Percentiles rank a stretch among this genome's conserved stretches.
These are phyloP conservation scores for Lamellibrachia columna DNA, from an alignment of 2,888 invertebrate species.

Conservation along the genomic window DNA sequence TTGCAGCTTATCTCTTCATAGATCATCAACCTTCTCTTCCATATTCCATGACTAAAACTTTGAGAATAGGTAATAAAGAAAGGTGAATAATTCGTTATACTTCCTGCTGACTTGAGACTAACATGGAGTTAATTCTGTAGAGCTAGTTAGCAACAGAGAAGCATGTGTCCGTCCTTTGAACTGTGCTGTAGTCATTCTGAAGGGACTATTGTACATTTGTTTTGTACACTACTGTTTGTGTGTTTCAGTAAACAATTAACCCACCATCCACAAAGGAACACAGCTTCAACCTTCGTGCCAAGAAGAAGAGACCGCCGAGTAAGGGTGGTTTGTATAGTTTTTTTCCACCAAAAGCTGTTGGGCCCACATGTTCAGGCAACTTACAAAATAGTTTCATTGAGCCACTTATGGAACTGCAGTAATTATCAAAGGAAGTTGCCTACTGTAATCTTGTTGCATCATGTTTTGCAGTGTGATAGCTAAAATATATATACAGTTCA, in stretches of 20 bases:
- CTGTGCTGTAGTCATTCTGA: not conserved
- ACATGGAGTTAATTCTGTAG: no score
- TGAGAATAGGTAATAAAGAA: no score
- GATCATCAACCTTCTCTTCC: no score
- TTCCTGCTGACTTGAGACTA: no score
- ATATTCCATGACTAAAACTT: no score
- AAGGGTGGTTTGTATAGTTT: not conserved
- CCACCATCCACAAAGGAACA: not conserved
- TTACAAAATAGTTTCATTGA: not conserved
- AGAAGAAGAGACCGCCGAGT: not conserved
- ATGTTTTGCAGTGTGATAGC: no score
- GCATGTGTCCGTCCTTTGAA: no score
- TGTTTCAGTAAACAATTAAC: not conserved
- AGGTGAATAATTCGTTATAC: no score
- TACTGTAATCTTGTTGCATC: no score
- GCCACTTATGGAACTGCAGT: not conserved
- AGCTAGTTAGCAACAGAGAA: no score
- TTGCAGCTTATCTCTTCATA: not conserved
- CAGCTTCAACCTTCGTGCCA: not conserved
- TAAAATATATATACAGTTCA: no score
- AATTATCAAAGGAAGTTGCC: not conserved
- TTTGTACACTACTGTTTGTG: not conserved
- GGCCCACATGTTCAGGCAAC: not conserved
- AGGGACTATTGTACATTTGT: not conserved
- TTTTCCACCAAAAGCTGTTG: not conserved